Evolutionary conservation across 1,140 invertebrate genomes (phyloP).

Genomic region (Drosophila murphyi): DNA sequence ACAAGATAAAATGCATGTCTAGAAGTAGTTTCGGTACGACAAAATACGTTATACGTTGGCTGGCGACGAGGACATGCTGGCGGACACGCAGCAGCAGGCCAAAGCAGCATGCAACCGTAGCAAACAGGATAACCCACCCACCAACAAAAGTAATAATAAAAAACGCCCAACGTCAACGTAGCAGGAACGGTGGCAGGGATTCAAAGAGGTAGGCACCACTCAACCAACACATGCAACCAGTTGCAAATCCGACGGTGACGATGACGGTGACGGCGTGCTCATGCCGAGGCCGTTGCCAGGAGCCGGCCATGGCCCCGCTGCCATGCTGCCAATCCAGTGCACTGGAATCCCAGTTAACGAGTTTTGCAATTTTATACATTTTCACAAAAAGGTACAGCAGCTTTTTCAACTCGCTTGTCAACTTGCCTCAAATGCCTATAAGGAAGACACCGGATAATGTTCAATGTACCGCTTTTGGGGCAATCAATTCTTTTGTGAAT

Average conservation of each 20-base stretch:
- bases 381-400: background rate
- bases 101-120: conserved; percentile 62
- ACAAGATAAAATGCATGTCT: conserved; percentile 79
- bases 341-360: conserved; percentile 76
- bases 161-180: no score
- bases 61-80: conserved; percentile 21
- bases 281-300: conserved; percentile 8
- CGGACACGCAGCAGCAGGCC: conserved; percentile 24
- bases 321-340: conserved; percentile 49
- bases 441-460: no score
- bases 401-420: conserved; percentile 1
- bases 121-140: conserved; percentile 59
- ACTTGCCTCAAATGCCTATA: no score
- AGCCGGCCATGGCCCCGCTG: conserved; percentile 17
- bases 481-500: no score
- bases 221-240: conserved; percentile 47
- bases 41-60: conserved; percentile 68
- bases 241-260: conserved; percentile 61
- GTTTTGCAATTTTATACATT: conserved; percentile 62
- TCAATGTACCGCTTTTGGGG: no score
- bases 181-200: no score
- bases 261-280: conserved; percentile 16
- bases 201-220: conserved; percentile 12
- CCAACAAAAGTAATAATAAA: conserved; percentile 18
- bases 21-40: conserved; percentile 49